These are phyloP conservation scores for Falco punctatus DNA, from an alignment of 2,113 vertebrate genomes.

Conservation along the genomic window DNA sequence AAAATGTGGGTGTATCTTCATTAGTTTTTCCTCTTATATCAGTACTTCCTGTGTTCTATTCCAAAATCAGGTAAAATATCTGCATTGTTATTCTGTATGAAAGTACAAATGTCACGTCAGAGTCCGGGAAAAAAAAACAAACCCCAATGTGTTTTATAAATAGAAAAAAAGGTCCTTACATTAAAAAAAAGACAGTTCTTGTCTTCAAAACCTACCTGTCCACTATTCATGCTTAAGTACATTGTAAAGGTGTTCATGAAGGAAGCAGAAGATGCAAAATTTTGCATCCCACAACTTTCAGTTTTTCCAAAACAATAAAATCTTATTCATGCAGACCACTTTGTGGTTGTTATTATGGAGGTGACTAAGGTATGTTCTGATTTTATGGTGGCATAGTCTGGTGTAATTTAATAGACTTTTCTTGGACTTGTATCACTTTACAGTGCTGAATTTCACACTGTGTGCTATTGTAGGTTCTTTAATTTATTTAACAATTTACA, in stretches of 20 bases:
- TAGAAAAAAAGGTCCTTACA: not conserved
- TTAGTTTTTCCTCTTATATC: not conserved
- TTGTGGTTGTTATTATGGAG: not conserved
- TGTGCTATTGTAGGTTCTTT: not conserved
- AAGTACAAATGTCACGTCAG: not conserved
- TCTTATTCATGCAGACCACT: not conserved
- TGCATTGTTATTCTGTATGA: not conserved
- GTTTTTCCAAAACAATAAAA: not conserved
- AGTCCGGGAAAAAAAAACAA: not conserved
- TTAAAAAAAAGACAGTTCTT: not conserved
- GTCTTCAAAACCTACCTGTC: not conserved
- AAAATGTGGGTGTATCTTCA: not conserved
- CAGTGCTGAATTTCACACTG: not conserved
- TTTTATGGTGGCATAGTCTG: not conserved
- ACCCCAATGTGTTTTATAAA: not conserved
- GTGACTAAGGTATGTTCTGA: not conserved
- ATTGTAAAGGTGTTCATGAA: not conserved
- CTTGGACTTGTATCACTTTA: fast-evolving
- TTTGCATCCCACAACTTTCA: not conserved
- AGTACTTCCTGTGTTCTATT: not conserved
- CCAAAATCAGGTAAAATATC: not conserved
- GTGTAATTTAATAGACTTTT: not conserved
- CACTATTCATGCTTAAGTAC: not conserved
- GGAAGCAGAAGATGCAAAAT: not conserved
- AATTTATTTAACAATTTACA: not conserved